Conservation (phyloP, 2,113 vertebrate genomes). For the Apeltes quadracus region DNA sequence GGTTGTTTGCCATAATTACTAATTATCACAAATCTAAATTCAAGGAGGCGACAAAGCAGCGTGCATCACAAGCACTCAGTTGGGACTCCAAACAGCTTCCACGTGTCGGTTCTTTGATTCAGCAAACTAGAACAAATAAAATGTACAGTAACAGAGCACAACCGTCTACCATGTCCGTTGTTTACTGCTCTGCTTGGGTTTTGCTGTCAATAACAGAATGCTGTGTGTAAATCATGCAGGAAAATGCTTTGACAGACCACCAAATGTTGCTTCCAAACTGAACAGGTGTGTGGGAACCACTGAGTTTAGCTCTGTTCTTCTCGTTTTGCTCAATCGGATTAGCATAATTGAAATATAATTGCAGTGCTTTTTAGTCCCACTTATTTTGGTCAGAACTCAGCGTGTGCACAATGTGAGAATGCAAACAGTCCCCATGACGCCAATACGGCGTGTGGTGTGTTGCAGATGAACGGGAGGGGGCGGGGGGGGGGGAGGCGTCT, state of each 20-base stretch:
- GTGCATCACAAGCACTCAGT: slow-evolving; percentile 18
- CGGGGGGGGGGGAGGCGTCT: too few species aligned
- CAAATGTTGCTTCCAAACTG: slow-evolving; percentile 52
- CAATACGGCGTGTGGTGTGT: slow-evolving; percentile 20
- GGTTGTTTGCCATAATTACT: slow-evolving; percentile 26
- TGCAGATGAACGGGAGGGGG: too few species aligned
- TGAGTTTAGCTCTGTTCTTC: slow-evolving; percentile 45
- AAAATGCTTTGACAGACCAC: slow-evolving; percentile 39
- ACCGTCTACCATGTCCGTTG: not conserved
- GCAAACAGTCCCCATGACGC: too few species aligned
- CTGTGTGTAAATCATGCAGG: not conserved
- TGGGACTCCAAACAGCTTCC: slow-evolving; percentile 38
- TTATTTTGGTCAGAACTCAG: slow-evolving; percentile 34
- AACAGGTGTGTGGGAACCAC: slow-evolving; percentile 64
- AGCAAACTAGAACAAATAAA: slow-evolving; percentile 9
- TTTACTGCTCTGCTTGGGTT: not conserved
- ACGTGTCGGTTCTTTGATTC: slow-evolving; percentile 28
- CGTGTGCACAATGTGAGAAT: slow-evolving; percentile 9
- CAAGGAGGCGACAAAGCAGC: slow-evolving; percentile 3
- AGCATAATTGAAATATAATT: slow-evolving; percentile 65
- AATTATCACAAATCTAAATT: slow-evolving; percentile 21
- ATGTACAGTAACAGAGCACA: not conserved
- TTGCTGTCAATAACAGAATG: not conserved
- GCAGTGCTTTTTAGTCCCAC: slow-evolving; percentile 33
- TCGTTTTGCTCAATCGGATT: slow-evolving; percentile 51